Evolutionary conservation across 1,140 invertebrate species (phyloP), one percentile per base, ranked within the genome.

Genomic region (Heliconius hewitsoni): DNA sequence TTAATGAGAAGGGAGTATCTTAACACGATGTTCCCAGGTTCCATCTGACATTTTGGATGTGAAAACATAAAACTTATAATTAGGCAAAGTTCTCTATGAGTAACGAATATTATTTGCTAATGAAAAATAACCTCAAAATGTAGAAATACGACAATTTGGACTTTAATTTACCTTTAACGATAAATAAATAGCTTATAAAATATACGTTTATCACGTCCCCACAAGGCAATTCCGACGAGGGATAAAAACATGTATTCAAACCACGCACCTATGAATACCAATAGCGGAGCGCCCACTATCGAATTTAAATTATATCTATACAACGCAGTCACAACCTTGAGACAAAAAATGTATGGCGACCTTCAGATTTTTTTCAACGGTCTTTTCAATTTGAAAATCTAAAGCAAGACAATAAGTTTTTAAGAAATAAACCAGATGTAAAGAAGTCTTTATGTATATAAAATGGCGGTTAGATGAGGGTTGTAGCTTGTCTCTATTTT

Each of bases 191-290:
- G 57, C 57, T 27, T 46, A 71, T 50, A 46, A 57, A 74, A 16
- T 16, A 8, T 73, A 46, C 74, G 73, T 74, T 78, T 73, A 75
- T 82, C 91, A 93, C 91, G 91, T 92, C 81, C 80, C 39, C 83
- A 83, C 89, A 86, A 90, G 87, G 87, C 88, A 85, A 91, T 92
- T 92, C 90, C 85, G 82, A 87, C 81, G 83, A 85, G 85, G 84
- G 82, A 90, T 90, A 91, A 91, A 93, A 93, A 91, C 90, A 88
- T 87, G 87, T 90, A 91, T 91, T 88, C 90, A 89, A 90, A 84
- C 85, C 77, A 83, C 85, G 80, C 85, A 80, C 81, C 60, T 81
- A 81, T 90, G 90, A 91, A 92, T 92, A 88, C 89, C 81, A 91
- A 92, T 90, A 76, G 83, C 60, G 55, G 71, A 80, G 81, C 80